Percentiles rank a stretch among this genome's conserved stretches.
Evolutionary conservation across 1,140 invertebrate genomes (phyloP).

Genomic region (Drosophila serrata): DNA sequence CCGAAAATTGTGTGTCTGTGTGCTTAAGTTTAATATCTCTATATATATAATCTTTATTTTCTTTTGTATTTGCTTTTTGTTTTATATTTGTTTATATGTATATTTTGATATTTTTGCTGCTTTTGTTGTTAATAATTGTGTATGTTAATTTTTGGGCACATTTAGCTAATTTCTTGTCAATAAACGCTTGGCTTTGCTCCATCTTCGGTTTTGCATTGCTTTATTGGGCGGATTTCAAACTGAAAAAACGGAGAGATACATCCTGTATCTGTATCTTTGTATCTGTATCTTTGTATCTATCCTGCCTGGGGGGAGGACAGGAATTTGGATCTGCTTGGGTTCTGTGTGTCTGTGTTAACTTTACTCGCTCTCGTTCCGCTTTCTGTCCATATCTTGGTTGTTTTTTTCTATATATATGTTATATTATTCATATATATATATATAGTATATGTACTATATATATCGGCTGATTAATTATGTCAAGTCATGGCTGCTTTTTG

Average conservation of each 20-base stretch:
- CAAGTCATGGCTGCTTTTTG: constrained; percentile 52
- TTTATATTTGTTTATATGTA: constrained; percentile 40
- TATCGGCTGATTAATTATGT: constrained; percentile 55
- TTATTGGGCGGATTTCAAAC: constrained; percentile 52
- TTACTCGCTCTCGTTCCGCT: constrained; percentile 9
- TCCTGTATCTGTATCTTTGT: constrained; percentile 1
- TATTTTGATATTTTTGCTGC: constrained; percentile 51
- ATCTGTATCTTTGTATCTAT: constrained; percentile 1
- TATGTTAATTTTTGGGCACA: constrained; percentile 47
- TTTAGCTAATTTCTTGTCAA: constrained; percentile 36
- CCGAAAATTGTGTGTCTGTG: constrained; percentile 41
- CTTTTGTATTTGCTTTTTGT: constrained; percentile 24
- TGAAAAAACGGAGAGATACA: constrained; percentile 48
- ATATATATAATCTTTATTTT: constrained; percentile 16
- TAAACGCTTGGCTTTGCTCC: constrained; percentile 6
- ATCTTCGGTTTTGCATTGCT: constrained; percentile 24
- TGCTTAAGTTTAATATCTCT: constrained; percentile 49
- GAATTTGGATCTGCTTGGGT: constrained; percentile 1
- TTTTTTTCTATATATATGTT: constrained; percentile 49
- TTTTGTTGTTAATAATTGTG: constrained; percentile 23
- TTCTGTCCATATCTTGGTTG: background rate
- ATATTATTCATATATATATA: background rate
- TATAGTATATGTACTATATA: constrained; percentile 34
- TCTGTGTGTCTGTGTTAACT: constrained; percentile 47
- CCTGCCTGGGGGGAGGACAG: constrained; percentile 2